Percentiles rank a stretch among this genome's conserved stretches.
These are phyloP conservation scores for Chromoteleia sp. DNA, from an alignment of 2,888 invertebrate genomes.

Conservation along the genomic window DNA sequence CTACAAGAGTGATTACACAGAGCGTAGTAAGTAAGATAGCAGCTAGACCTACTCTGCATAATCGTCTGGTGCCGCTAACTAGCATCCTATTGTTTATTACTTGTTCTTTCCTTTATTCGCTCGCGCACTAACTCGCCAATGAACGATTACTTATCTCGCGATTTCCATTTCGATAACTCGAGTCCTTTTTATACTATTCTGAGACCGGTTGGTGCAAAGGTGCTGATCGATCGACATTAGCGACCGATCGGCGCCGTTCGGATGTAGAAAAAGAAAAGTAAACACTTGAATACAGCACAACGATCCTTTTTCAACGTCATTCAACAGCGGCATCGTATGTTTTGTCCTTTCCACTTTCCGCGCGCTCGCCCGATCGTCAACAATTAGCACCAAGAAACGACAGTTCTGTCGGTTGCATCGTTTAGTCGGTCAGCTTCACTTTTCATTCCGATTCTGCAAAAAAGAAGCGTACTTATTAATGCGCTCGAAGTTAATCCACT, in stretches of 20 bases:
- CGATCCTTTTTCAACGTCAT: constrained; percentile 69
- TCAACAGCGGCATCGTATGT: constrained; percentile 62
- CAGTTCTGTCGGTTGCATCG: constrained; percentile 49
- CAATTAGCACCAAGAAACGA: constrained; percentile 64
- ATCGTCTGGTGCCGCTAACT: constrained; percentile 78
- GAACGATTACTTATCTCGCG: constrained; percentile 66
- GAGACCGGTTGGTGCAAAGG: constrained; percentile 66
- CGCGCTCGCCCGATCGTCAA: constrained; percentile 48
- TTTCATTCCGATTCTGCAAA: constrained; percentile 27
- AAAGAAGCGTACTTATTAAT: constrained; percentile 8
- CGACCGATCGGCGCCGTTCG: constrained; percentile 70
- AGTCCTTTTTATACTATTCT: constrained; percentile 52
- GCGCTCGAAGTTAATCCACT: background rate
- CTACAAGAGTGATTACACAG: constrained; percentile 81
- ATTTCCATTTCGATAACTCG: constrained; percentile 70
- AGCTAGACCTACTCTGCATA: constrained; percentile 81
- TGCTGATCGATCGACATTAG: constrained; percentile 70
- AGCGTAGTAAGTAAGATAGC: constrained; percentile 81
- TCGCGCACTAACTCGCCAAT: constrained; percentile 45
- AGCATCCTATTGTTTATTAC: constrained; percentile 74
- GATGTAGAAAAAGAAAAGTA: constrained; percentile 60
- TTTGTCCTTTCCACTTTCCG: constrained; percentile 59
- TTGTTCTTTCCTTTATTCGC: constrained; percentile 51
- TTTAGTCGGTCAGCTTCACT: constrained; percentile 37
- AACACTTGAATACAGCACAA: constrained; percentile 60